Conservation (phyloP, 2,797 vertebrate genomes). For the Cryptoblepharus egeriae region DNA sequence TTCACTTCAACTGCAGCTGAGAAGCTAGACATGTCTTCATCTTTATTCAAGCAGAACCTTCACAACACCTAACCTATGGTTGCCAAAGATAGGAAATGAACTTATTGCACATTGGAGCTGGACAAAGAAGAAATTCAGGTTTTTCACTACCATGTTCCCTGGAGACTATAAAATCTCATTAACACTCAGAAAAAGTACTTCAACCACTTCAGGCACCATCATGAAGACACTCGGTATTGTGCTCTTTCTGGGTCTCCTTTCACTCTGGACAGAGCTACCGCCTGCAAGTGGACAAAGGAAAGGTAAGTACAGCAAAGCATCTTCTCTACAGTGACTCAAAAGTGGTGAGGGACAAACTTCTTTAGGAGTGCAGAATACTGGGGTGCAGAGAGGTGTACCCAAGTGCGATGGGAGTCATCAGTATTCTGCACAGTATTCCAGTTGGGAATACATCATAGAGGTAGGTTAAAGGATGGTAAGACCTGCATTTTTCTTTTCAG, state of each 20-base stretch:
- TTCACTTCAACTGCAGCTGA: neutral
- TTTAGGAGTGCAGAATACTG: too few relatives aligned
- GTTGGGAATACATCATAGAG: too few relatives aligned
- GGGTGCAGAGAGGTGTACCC: too few relatives aligned
- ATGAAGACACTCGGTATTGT: neutral
- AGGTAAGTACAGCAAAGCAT: neutral
- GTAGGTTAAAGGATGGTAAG: too few relatives aligned
- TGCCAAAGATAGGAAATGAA: neutral
- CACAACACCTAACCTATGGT: neutral
- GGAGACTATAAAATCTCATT: neutral
- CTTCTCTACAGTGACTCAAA: neutral
- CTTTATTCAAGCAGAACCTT: too few relatives aligned
- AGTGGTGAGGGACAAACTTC: too few relatives aligned
- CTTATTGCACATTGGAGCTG: neutral
- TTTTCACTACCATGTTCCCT: neutral
- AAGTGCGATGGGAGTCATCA: too few relatives aligned
- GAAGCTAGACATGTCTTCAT: too few relatives aligned
- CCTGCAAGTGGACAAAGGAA: conserved; percentile 28
- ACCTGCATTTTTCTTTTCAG: too few relatives aligned
- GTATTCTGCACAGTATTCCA: too few relatives aligned
- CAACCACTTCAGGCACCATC: neutral
- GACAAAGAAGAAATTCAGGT: neutral
- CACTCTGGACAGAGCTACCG: conserved; percentile 50
- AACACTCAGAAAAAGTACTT: neutral
- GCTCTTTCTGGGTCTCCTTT: neutral